Evolutionary conservation across 2,113 vertebrate genomes (phyloP).

Genomic region (Bubalus kerabau): DNA sequence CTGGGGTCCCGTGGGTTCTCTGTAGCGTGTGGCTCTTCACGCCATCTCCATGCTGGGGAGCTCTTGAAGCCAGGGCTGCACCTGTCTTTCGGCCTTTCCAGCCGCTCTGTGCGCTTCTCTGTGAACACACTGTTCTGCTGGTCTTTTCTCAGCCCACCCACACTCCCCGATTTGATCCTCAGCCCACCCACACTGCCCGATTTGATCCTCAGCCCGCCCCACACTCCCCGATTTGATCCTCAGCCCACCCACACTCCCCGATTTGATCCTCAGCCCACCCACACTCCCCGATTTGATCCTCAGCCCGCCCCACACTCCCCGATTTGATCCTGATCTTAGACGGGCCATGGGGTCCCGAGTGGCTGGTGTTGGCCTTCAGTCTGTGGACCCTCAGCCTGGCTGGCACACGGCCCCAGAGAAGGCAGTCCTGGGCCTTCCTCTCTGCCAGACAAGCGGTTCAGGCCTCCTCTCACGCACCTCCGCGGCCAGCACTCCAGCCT

Average conservation of each 20-base stretch:
- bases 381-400: fast-evolving
- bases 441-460: fast-evolving
- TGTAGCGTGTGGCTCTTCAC: fast-evolving
- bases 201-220: too few species aligned
- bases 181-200: too few species aligned
- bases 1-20: fast-evolving
- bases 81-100: fast-evolving
- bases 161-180: fast-evolving
- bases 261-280: too few species aligned
- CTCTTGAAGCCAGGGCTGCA: fast-evolving
- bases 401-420: not conserved
- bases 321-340: not conserved
- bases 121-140: fast-evolving
- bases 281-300: too few species aligned
- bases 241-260: too few species aligned
- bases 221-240: fast-evolving
- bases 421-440: not conserved
- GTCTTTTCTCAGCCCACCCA: fast-evolving
- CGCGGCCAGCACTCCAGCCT: fast-evolving
- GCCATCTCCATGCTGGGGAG: fast-evolving
- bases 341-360: fast-evolving
- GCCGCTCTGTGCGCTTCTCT: fast-evolving
- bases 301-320: too few species aligned
- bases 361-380: fast-evolving
- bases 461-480: fast-evolving